Evolutionary conservation across 2,797 vertebrate species (phyloP).

Genomic region (Gallinago nigripennis): DNA sequence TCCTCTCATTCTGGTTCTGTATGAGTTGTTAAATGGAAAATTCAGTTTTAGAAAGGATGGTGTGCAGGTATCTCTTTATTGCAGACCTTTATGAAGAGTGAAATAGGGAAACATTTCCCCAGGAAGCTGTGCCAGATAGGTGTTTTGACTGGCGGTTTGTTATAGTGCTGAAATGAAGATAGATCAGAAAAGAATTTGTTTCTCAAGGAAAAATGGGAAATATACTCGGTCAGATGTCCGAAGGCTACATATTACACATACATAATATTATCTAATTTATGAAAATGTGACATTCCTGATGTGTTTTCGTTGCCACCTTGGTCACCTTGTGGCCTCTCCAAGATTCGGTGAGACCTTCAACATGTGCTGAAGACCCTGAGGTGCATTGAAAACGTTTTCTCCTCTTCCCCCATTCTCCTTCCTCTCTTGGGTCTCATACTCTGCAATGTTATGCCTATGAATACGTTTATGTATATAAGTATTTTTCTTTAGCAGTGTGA

Average conservation of each 20-base stretch:
- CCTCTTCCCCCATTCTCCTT: neutral
- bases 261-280: neutral
- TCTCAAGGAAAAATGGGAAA: neutral
- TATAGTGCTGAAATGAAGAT: neutral
- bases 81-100: neutral
- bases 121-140: neutral
- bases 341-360: neutral
- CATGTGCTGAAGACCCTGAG: rapidly evolving
- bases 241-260: neutral
- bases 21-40: conserved; percentile 15
- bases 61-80: neutral
- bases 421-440: neutral
- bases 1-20: neutral
- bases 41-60: neutral
- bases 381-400: neutral
- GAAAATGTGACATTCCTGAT: neutral
- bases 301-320: neutral
- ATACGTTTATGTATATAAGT: conserved; percentile 21
- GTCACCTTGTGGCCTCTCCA: neutral
- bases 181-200: neutral
- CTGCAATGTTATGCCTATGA: neutral
- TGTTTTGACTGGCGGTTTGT: neutral
- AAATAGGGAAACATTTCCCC: neutral
- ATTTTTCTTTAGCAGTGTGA: conserved; percentile 40
- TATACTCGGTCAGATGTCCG: neutral